Conservation (phyloP, 2,888 invertebrate species). For the Drosophila yooni region DNA sequence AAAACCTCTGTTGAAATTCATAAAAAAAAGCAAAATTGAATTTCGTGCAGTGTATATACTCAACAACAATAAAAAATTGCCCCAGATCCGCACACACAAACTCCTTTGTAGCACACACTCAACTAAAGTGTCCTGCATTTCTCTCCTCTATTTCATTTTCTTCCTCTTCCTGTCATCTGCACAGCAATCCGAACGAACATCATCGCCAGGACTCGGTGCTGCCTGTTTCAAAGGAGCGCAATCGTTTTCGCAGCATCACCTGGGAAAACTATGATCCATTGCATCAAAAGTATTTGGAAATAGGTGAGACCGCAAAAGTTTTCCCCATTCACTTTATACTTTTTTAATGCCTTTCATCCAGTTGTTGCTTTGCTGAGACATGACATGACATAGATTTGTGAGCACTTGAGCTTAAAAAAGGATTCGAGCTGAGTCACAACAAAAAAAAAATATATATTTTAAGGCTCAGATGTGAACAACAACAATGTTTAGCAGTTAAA, state of each 20-base stretch:
- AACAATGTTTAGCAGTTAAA: not conserved
- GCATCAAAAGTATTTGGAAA: conserved; percentile 96
- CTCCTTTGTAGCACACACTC: conserved; percentile 17
- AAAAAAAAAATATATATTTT: not conserved
- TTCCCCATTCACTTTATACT: not conserved
- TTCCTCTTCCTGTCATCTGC: not conserved
- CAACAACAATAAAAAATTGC: conserved; percentile 6
- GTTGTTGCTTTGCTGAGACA: not conserved
- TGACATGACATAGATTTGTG: not conserved
- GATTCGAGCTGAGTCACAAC: not conserved
- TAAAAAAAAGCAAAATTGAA: not conserved
- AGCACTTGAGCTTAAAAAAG: not conserved
- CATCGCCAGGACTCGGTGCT: conserved; percentile 91
- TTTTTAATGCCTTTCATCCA: not conserved
- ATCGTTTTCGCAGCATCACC: conserved; percentile 91
- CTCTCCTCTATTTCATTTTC: not conserved
- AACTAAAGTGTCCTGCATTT: conserved; percentile 17
- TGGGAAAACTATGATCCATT: conserved; percentile 98
- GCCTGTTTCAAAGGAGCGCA: conserved; percentile 92
- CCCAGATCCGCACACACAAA: not conserved
- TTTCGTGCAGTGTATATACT: not conserved
- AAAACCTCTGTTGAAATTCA: not conserved
- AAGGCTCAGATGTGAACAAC: not conserved
- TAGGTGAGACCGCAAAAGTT: conserved; percentile 87
- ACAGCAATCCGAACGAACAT: conserved; percentile 94